Conservation (phyloP, 2,888 invertebrate genomes). For the Taphrorychus bicolor region DNA sequence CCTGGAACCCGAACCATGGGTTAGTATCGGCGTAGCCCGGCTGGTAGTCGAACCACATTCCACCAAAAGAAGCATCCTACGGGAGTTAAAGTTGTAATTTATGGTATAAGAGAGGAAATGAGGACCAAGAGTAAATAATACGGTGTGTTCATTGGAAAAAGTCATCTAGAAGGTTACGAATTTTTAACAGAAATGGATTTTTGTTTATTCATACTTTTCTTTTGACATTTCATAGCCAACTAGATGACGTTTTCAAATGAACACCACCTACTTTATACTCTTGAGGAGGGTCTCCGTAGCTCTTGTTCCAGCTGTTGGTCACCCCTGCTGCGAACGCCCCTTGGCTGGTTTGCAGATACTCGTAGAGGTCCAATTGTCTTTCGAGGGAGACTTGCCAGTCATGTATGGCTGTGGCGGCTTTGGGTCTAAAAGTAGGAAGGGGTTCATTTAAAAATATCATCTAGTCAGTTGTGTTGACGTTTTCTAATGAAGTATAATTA, state of each 20-base stretch:
- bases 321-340: slow-evolving; percentile 47
- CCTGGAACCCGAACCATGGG: slow-evolving; percentile 33
- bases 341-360: slow-evolving; percentile 44
- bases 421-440: slow-evolving; percentile 41
- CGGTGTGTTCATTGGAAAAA: too few species aligned
- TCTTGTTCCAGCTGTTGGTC: slow-evolving; percentile 46
- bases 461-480: too few species aligned
- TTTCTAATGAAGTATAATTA: too few species aligned
- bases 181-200: too few species aligned
- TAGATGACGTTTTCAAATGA: too few species aligned
- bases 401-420: slow-evolving; percentile 40
- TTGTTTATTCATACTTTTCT: too few species aligned
- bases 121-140: too few species aligned
- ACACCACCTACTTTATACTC: slow-evolving; percentile 27
- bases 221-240: too few species aligned
- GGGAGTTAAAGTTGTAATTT: too few species aligned
- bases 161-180: too few species aligned
- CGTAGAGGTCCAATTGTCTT: slow-evolving; percentile 45
- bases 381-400: slow-evolving; percentile 44
- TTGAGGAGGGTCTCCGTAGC: slow-evolving; percentile 44
- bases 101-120: too few species aligned
- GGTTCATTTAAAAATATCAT: too few species aligned
- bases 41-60: slow-evolving; percentile 31
- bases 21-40: slow-evolving; percentile 33
- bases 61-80: slow-evolving; percentile 25